phyloP scores from a whole-genome alignment of 2,113 vertebrate species.

The Globicephala melas region DNA sequence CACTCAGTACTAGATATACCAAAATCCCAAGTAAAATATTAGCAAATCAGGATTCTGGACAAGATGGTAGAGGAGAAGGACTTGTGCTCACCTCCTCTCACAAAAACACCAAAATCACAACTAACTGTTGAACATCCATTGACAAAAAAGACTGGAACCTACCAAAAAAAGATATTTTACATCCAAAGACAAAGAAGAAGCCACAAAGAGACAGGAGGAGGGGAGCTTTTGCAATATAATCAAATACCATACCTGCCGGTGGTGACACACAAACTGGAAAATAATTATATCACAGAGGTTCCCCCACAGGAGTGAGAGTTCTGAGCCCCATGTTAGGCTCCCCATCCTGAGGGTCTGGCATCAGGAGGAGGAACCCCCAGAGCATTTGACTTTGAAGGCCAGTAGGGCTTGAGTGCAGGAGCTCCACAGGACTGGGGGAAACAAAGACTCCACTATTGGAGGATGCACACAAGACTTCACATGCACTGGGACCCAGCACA shows the following conservation, averaged over 20 bases:
- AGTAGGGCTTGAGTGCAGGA: background rate
- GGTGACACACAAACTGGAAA: background rate
- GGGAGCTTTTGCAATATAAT: background rate
- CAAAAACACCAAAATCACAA: background rate
- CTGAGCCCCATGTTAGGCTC: background rate
- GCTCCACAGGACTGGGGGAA: background rate
- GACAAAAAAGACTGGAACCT: background rate
- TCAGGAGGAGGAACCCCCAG: background rate
- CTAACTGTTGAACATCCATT: background rate
- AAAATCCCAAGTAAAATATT: background rate
- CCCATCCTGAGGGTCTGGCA: background rate
- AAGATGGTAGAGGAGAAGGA: background rate
- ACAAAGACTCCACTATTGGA: background rate
- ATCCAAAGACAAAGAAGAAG: background rate
- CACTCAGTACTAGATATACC: no score
- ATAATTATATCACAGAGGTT: background rate
- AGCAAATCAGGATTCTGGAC: background rate
- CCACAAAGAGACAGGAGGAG: background rate
- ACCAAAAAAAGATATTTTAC: background rate
- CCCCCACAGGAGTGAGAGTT: background rate
- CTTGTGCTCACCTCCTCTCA: background rate
- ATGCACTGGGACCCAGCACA: background rate
- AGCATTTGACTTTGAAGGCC: background rate
- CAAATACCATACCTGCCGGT: background rate
- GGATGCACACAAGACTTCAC: background rate